Conservation (phyloP, 2,888 invertebrate species). For the Proisotoma minuta region DNA sequence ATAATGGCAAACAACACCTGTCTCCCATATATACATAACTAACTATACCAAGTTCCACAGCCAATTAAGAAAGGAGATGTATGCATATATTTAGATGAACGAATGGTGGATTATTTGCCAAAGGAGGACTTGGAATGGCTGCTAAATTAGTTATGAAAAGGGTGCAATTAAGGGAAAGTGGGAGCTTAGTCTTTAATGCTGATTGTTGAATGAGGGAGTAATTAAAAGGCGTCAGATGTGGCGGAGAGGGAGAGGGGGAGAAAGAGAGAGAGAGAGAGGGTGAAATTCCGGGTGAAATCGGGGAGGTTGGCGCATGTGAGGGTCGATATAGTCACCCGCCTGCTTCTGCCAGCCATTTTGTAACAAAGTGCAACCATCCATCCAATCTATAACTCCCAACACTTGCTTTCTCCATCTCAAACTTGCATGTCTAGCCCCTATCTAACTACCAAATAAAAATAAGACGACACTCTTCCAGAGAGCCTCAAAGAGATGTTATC, state of each 20-base stretch:
- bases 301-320: background rate
- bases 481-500: background rate
- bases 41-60: too few relatives aligned
- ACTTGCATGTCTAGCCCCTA: too few relatives aligned
- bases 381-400: conserved; percentile 1
- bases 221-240: background rate
- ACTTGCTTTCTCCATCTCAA: background rate
- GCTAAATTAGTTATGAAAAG: background rate
- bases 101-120: background rate
- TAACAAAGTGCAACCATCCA: conserved; percentile 1
- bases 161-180: background rate
- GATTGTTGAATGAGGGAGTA: conserved; percentile 2
- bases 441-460: too few relatives aligned
- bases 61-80: too few relatives aligned
- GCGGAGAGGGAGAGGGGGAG: background rate
- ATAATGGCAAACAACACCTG: too few relatives aligned
- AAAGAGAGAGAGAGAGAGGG: background rate
- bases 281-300: background rate
- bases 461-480: background rate
- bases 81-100: too few relatives aligned
- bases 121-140: background rate
- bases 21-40: too few relatives aligned
- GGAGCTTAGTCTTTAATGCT: background rate
- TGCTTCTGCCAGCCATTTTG: background rate
- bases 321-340: too few relatives aligned